Evolutionary conservation across 2,888 invertebrate species (phyloP), one percentile per base, ranked within the genome.

Genomic region (Athripsodes cinereus): DNA sequence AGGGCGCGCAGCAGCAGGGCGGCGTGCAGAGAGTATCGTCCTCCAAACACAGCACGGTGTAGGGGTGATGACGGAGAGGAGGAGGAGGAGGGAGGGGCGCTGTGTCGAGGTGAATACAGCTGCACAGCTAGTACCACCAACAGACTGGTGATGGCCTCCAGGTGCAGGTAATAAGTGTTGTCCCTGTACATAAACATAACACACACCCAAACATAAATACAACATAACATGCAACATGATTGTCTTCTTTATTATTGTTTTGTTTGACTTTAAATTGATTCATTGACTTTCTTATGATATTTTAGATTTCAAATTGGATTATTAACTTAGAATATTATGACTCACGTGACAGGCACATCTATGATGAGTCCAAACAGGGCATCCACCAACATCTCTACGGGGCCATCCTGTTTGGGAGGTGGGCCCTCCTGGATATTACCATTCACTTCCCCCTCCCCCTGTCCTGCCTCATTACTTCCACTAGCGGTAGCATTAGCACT

Each of bases 41-140:
- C 85, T 68, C 82, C 82, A 81, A 88, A 88, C 16, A 87, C 71
- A 2, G 84, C 79, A 65, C 82, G 78, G 68, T 0, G 51, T 44
- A 22, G 5, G 1, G 88, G 84, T 11, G 91, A 86, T 3, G 13
- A 5, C 2, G 2, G 3, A 13, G 40, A 3, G 6, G 6, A 6
- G n/a, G 40, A 13, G 16, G 11, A 20, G 26, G 52, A 20, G 21
- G 40, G n/a, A 5, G 13, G 3, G n/a, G 40, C 8, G 2, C 1
- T 2, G 18, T 52, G 34, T n/a, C 22, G 13, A 1, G 88, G 84
- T 11, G 91, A 86, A 66, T 87, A 90, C 71, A 92, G 83, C 70
- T 95, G 94, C 26, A 93, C 88, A 0, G 95, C 94, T 67, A 96
- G 81, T n/a, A 96, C 73, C 0, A 93, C 88, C 16, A 96, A 75